Base-by-base conservation (phyloP, 2,113 vertebrate species). In the Octodon degus region DNA sequence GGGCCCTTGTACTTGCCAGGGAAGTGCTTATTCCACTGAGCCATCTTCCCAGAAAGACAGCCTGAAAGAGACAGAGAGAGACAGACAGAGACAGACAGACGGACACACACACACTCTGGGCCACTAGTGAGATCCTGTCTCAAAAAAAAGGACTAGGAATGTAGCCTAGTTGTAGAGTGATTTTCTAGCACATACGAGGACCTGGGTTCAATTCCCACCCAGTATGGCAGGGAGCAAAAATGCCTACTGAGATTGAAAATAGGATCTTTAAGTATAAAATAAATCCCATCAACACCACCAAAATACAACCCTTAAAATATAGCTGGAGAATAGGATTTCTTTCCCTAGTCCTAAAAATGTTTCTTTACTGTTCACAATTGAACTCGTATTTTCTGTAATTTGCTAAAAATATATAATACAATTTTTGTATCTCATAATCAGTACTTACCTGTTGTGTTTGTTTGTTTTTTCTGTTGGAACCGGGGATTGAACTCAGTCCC, bases 321-420 rank as follows among this genome's bases (percentile, higher is more conserved):
- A 86, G 24, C 62, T 90, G 82, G n/a, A 25, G 50, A n/a, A 37
- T 47, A 58, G 24, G 27, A 83, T 65, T 68, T 92, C 2, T 89
- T 92, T 93, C 17, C 60, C 19, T 40, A 25, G 24, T 17, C 58
- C 34, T 82, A 76, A 30, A 77, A 40, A 10, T 82, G 53, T 50
- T 90, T 22, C 60, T 89, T 86, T 91, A 24, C 24, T 95, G 55
- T 72, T 76, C 20, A 17, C 74, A 85, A 79, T 12, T 74, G 25
- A 67, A 77, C 30, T 93, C n/a, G 32, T 80, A 55, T 76, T 55
- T 86, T 70, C 89, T 55, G 20, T 96, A 13, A 40, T 85, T 81
- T 89, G 67, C 65, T 77, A 47, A 63, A 89, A 77, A 37, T 81
- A 4, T 82, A 8, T 83, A 68, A 86, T 93, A 84, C 91, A 93